phyloP scores from a whole-genome alignment of 2,113 vertebrate genomes.

The Lethenteron camtschaticum region DNA sequence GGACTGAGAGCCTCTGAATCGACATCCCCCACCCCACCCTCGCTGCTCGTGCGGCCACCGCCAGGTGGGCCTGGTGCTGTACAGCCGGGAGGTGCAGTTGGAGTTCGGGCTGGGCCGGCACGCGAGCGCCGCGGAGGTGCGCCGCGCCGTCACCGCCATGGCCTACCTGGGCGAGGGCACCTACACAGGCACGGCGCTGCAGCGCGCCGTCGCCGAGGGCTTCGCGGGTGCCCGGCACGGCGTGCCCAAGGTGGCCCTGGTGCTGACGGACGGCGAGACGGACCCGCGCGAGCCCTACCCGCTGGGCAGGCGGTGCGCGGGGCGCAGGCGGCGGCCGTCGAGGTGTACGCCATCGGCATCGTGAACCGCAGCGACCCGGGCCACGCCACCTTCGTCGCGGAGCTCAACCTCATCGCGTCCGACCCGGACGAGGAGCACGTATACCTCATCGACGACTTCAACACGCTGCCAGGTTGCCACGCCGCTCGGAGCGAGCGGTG shows the following conservation, averaged over 20 bases:
- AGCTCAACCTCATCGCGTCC: constrained; percentile 43
- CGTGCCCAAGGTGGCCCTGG: constrained; percentile 34
- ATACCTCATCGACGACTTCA: constrained; percentile 44
- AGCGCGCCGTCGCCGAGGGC: constrained; percentile 19
- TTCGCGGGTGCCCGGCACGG: constrained; percentile 24
- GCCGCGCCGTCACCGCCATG: constrained; percentile 33
- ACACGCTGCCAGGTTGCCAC: constrained; percentile 27
- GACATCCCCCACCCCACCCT: no score
- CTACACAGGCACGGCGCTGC: constrained; percentile 39
- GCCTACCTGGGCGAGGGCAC: constrained; percentile 49
- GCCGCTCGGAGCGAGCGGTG: no score
- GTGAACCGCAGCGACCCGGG: constrained; percentile 28
- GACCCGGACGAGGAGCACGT: constrained; percentile 37
- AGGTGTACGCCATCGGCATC: constrained; percentile 45
- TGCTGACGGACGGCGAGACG: constrained; percentile 39
- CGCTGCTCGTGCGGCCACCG: neutral
- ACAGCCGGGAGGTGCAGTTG: constrained; percentile 32
- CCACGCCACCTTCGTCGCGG: constrained; percentile 24
- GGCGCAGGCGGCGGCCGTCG: constrained; percentile 20
- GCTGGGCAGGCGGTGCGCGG: constrained; percentile 21
- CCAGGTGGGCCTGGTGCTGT: constrained; percentile 42
- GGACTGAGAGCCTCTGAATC: no score
- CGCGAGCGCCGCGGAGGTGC: constrained; percentile 22
- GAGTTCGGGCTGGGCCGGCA: constrained; percentile 32
- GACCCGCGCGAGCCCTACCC: constrained; percentile 26